Evolutionary conservation across 2,888 invertebrate genomes (phyloP), one percentile per base, ranked within the genome.

Genomic region (Drosophila mercatorum): DNA sequence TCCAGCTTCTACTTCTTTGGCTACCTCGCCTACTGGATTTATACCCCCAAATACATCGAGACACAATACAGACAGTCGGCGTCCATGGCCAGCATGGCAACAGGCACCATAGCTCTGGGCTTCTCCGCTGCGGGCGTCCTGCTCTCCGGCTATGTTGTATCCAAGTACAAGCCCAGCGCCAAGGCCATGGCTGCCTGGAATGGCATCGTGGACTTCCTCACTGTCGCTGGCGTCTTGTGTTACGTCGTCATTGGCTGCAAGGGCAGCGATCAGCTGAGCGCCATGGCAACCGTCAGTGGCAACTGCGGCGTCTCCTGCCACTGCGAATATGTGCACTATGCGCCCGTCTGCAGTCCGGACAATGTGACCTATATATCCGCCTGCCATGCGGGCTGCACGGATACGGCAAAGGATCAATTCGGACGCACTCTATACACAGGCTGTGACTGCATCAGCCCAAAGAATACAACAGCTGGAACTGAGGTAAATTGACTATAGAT

Each of bases 1-100:
- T 94, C 95, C 11, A 95, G 96, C 1, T 95, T 96, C 72, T 96
- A 96, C 81, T 94, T 96, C 65, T 93, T 95, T 79, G 95, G 95
- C 0, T 95, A 95, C 89, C 94, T 95, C 93, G 96, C 96, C 0
- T 96, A 95, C 84, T 96, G 96, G 94, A 96, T 96, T 53, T 97
- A 96, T 87, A 94, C 96, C 88, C 96, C 97, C 0, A 97, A 97
- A 91, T 96, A 96, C 85, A 96, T 97, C 68, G 97, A 97, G 92
- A 96, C 95, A 0, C 96, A 96, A 91, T 97, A 96, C 92, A 94
- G 95, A 65, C 95, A 96, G 80, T 95, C 96, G 0, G 96, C 97
- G 0, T 95, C 96, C 0, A 94, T 94, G 47, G 83, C 76, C 14
- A 96, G 96, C 78, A 93, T 96, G 74, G 95, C 96, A 52, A 96